These are phyloP conservation scores for Patella ulyssiponensis DNA, from an alignment of 2,888 invertebrate species.

Conservation along the genomic window DNA sequence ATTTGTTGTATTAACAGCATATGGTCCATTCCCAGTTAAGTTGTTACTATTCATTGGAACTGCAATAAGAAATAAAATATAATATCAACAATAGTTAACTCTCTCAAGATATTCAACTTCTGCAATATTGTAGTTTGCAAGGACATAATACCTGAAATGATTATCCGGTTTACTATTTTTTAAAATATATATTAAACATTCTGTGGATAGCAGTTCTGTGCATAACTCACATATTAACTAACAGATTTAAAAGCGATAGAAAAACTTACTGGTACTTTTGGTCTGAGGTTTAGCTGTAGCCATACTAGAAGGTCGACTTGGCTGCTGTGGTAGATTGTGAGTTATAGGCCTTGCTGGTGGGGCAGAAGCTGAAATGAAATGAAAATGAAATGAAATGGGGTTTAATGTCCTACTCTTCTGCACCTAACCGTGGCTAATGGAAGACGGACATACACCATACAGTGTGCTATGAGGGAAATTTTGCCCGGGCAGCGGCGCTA, in stretches of 20 bases:
- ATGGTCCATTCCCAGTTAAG: conserved; percentile 7
- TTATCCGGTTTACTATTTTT: not conserved
- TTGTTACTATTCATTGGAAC: not conserved
- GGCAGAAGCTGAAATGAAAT: too few species aligned
- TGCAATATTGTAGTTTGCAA: not conserved
- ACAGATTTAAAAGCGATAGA: not conserved
- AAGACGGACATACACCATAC: too few species aligned
- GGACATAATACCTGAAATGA: not conserved
- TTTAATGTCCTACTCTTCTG: too few species aligned
- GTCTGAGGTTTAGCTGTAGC: conserved; percentile 66
- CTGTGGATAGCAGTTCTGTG: not conserved
- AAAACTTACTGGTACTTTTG: conserved; percentile 53
- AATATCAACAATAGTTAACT: too few species aligned
- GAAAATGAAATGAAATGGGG: too few species aligned
- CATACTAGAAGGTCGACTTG: conserved; percentile 59
- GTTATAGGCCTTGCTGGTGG: conserved; percentile 32
- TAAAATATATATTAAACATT: not conserved
- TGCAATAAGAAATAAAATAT: not conserved
- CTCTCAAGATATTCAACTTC: too few species aligned
- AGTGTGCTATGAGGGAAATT: too few species aligned
- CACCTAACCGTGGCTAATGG: too few species aligned
- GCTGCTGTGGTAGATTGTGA: conserved; percentile 65
- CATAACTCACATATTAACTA: not conserved
- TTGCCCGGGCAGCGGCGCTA: too few species aligned
- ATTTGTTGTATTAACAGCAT: not conserved